Percentiles rank a stretch among this genome's conserved stretches.
phyloP scores from a whole-genome alignment of 2,113 vertebrate species.

The Phrynocephalus versicolor region DNA sequence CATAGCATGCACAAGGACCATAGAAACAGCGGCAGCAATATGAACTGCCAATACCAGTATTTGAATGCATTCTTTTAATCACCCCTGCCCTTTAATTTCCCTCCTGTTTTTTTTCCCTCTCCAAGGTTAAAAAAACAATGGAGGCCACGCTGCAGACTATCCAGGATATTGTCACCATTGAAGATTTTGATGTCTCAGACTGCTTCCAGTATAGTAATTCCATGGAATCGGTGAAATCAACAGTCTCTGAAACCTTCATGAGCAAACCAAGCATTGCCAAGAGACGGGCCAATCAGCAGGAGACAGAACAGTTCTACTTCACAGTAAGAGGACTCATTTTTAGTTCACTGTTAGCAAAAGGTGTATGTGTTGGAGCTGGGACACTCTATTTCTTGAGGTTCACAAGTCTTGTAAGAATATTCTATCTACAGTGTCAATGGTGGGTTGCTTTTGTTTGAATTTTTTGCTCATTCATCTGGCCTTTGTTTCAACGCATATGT shows the following conservation, averaged over 20 bases:
- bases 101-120: not conserved
- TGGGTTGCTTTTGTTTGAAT: not conserved
- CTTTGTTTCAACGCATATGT: not conserved
- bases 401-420: not conserved
- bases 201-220: constrained; percentile 99
- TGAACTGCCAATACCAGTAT: not conserved
- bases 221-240: constrained; percentile 99
- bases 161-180: constrained; percentile 96
- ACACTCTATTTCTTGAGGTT: not conserved
- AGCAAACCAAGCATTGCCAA: constrained; percentile 98
- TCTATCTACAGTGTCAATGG: not conserved
- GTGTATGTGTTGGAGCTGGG: not conserved
- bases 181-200: constrained; percentile 96
- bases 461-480: not conserved
- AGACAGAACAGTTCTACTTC: constrained; percentile 99
- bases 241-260: constrained; percentile 95
- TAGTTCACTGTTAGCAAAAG: not conserved
- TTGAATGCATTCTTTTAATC: not conserved
- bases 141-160: constrained; percentile 97
- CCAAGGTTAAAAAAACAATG: constrained; percentile 98
- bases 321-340: constrained; percentile 78
- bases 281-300: constrained; percentile 95
- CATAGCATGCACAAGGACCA: not conserved
- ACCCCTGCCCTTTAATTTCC: fast-evolving
- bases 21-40: not conserved